Evolutionary conservation across 2,797 vertebrate species (phyloP).

Genomic region (Smutsia temminckii): DNA sequence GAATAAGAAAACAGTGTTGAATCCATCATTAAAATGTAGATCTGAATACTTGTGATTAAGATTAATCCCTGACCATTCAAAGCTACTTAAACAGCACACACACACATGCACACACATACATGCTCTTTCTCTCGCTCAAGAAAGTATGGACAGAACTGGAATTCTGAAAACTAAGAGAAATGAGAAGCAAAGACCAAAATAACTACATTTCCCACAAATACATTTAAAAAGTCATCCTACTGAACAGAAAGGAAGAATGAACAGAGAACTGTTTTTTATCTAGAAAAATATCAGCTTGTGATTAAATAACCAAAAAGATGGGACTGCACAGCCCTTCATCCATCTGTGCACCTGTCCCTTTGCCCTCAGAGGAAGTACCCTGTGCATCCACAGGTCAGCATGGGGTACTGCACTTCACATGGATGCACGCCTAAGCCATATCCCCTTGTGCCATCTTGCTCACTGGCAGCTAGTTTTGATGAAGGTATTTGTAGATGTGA

Average conservation of each 20-base stretch:
- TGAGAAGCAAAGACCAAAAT: neutral
- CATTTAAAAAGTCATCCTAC: neutral
- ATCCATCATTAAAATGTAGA: neutral
- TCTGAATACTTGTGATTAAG: neutral
- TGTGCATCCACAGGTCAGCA: neutral
- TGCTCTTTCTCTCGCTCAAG: neutral
- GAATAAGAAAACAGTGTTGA: neutral
- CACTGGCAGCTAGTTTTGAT: neutral
- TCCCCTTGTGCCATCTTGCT: neutral
- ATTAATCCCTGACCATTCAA: neutral
- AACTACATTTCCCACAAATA: neutral
- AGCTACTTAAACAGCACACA: neutral
- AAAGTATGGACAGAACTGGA: neutral
- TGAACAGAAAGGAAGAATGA: neutral
- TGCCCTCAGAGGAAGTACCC: neutral
- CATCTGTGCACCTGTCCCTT: fast-evolving
- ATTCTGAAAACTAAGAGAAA: neutral
- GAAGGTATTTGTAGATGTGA: neutral
- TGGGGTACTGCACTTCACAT: fast-evolving
- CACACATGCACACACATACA: neutral
- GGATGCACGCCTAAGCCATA: fast-evolving
- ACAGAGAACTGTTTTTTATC: neutral
- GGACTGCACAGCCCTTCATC: neutral
- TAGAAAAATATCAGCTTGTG: neutral
- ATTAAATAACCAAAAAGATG: neutral